These are phyloP conservation scores for Hesperia comma DNA, from an alignment of 2,888 invertebrate species.

Conservation along the genomic window DNA sequence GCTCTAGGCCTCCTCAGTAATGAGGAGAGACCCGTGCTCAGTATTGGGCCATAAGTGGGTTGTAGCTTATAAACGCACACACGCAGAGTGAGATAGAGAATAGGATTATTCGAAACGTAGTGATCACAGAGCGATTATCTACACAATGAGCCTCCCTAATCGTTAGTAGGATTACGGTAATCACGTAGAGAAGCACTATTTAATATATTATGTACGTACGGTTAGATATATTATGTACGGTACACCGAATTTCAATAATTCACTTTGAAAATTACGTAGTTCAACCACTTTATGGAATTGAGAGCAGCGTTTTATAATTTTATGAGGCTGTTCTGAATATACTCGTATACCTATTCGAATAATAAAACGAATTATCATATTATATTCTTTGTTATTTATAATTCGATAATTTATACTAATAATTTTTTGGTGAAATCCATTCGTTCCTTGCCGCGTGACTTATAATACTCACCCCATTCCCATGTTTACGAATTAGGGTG, in stretches of 20 bases:
- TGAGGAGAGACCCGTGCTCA: too few species aligned
- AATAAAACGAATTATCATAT: too few species aligned
- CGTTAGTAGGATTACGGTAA: slow-evolving; percentile 41
- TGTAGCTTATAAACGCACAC: not conserved
- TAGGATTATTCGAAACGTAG: slow-evolving; percentile 38
- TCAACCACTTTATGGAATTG: not conserved
- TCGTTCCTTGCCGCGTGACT: too few species aligned
- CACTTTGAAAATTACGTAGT: not conserved
- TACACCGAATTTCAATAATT: slow-evolving; percentile 3
- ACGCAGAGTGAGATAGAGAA: too few species aligned
- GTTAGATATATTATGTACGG: not conserved
- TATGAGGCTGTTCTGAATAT: not conserved
- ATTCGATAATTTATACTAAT: too few species aligned
- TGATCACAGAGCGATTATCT: slow-evolving; percentile 55
- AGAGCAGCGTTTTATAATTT: slow-evolving; percentile 1
- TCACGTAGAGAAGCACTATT: not conserved
- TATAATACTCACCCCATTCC: too few species aligned
- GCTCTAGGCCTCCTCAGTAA: too few species aligned
- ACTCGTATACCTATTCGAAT: too few species aligned
- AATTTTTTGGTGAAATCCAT: too few species aligned
- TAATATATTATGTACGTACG: slow-evolving; percentile 2
- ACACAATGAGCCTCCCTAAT: slow-evolving; percentile 52
- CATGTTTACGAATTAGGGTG: too few species aligned
- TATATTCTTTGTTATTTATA: too few species aligned
- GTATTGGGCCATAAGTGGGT: too few species aligned